Conservation (phyloP, 2,888 invertebrate species). For the Trisateles emortualis region DNA sequence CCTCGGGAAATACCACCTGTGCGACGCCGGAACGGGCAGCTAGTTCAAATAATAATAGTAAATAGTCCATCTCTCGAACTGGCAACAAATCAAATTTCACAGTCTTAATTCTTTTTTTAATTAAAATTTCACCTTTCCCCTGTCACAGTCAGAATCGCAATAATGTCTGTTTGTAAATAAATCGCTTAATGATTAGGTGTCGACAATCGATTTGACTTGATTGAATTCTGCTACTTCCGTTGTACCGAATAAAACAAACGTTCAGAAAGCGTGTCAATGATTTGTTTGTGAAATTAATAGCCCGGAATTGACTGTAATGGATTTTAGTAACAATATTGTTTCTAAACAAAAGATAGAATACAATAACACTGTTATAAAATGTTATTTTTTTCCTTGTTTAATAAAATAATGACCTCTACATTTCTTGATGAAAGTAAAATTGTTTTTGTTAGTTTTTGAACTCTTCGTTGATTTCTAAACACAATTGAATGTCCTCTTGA, state of each 20-base stretch:
- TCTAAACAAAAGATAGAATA: background rate
- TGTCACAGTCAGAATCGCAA: conserved; percentile 45
- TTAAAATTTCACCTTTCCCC: conserved; percentile 52
- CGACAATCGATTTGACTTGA: conserved; percentile 50
- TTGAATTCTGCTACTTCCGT: conserved; percentile 42
- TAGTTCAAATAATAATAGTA: too few species aligned
- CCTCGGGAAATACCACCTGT: too few species aligned
- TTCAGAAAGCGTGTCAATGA: conserved; percentile 43
- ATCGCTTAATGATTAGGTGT: conserved; percentile 36
- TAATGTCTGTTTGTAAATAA: conserved; percentile 47
- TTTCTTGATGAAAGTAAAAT: too few species aligned
- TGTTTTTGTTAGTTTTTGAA: too few species aligned
- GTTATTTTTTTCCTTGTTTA: conserved; percentile 6
- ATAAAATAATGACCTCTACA: background rate
- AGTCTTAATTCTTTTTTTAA: conserved; percentile 17
- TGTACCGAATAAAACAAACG: conserved; percentile 41
- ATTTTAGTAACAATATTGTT: conserved; percentile 8
- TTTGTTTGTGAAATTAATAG: conserved; percentile 32
- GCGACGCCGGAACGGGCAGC: too few species aligned
- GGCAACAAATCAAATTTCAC: background rate
- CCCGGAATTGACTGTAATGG: conserved; percentile 13
- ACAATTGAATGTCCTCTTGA: too few species aligned
- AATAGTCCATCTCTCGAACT: too few species aligned
- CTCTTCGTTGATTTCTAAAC: too few species aligned
- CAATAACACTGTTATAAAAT: conserved; percentile 1